A percentile compares a stretch with the other conserved stretches of the same genome.
These are phyloP conservation scores for Drosophila teissieri DNA, from an alignment of 1,140 invertebrate genomes.

Conservation along the genomic window DNA sequence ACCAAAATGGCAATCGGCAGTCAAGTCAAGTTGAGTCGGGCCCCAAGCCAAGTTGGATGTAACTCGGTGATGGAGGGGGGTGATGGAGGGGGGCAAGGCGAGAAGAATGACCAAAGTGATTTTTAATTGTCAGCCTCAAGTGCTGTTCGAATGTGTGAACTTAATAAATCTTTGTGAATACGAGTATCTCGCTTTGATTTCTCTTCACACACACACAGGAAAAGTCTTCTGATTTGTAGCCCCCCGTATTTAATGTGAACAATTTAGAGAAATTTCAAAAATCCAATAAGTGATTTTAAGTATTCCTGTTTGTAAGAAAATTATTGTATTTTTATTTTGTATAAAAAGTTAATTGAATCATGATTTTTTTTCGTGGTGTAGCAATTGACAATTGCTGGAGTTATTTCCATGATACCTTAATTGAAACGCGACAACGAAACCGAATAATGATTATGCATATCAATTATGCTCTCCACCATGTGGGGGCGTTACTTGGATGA, in stretches of 20 bases:
- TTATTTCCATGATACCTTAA: slow-evolving; percentile 50
- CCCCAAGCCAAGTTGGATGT: slow-evolving; percentile 21
- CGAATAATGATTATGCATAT: slow-evolving; percentile 54
- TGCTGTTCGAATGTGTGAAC: slow-evolving; percentile 79
- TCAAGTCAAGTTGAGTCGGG: slow-evolving; percentile 46
- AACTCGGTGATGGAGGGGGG: neutral
- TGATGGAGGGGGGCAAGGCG: neutral
- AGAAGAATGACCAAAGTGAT: slow-evolving; percentile 58
- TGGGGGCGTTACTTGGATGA: slow-evolving; percentile 29
- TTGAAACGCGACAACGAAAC: slow-evolving; percentile 46
- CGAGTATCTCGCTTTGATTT: slow-evolving; percentile 29
- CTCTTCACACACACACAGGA: neutral
- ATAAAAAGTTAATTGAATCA: too few relatives aligned
- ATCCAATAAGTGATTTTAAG: too few relatives aligned
- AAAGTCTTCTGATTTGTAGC: neutral
- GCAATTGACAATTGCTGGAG: slow-evolving; percentile 41
- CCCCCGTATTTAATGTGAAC: too few relatives aligned
- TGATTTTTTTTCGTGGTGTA: slow-evolving; percentile 12
- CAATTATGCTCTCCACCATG: slow-evolving; percentile 42
- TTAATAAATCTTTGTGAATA: slow-evolving; percentile 71
- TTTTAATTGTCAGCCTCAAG: slow-evolving; percentile 81
- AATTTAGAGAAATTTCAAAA: too few relatives aligned
- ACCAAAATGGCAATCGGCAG: slow-evolving; percentile 65
- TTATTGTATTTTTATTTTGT: too few relatives aligned
- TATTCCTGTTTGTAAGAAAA: too few relatives aligned